phyloP scores from a whole-genome alignment of 1,140 invertebrate genomes.

The Drosophila erecta region DNA sequence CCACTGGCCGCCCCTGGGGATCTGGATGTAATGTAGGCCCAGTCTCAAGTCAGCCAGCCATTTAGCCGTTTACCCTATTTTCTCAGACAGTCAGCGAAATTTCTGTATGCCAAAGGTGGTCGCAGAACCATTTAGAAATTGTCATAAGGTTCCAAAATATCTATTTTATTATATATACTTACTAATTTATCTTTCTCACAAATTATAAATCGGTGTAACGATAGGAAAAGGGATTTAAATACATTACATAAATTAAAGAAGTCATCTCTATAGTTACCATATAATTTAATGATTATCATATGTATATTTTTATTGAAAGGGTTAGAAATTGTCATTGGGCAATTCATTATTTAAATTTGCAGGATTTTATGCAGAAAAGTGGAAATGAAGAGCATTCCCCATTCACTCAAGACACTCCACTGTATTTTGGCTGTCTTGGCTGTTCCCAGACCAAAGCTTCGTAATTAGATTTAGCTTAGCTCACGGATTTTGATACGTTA shows the following conservation, averaged over 20 bases:
- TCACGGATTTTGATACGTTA: slow-evolving; percentile 80
- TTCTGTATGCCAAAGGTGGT: not conserved
- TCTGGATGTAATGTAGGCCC: slow-evolving; percentile 30
- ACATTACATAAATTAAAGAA: no score
- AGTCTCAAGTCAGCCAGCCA: slow-evolving; percentile 10
- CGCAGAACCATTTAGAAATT: no score
- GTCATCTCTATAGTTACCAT: no score
- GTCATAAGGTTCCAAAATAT: no score
- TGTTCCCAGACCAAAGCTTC: slow-evolving; percentile 16
- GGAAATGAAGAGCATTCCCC: not conserved
- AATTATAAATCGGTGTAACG: no score
- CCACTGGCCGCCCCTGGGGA: slow-evolving; percentile 38
- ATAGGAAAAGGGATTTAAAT: no score
- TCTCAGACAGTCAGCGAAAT: not conserved
- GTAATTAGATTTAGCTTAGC: slow-evolving; percentile 80
- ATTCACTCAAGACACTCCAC: not conserved
- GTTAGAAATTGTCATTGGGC: no score
- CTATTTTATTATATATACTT: no score
- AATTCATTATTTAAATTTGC: no score
- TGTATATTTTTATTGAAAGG: no score
- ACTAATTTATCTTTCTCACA: no score
- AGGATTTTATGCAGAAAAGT: not conserved
- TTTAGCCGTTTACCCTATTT: not conserved
- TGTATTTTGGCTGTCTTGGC: not conserved
- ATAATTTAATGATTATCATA: no score